phyloP scores from a whole-genome alignment of 1,140 invertebrate genomes.

The Steinernema khuongi region DNA sequence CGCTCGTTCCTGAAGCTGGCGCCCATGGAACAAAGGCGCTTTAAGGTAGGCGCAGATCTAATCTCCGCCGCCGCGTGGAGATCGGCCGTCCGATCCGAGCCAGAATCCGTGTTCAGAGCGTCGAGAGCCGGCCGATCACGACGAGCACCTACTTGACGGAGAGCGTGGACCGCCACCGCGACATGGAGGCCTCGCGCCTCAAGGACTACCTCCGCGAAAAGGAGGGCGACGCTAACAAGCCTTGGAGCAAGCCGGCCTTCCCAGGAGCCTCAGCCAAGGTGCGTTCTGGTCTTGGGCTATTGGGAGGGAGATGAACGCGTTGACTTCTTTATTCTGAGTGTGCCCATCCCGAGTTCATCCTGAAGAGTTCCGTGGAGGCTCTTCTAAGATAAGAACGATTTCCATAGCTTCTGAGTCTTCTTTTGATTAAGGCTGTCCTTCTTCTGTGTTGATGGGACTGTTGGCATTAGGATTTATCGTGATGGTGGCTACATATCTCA shows the following conservation, averaged over 20 bases:
- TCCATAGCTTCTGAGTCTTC: too few species aligned
- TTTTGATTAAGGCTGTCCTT: too few species aligned
- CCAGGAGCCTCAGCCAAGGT: slow-evolving; percentile 51
- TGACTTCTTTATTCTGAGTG: too few species aligned
- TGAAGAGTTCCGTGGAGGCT: too few species aligned
- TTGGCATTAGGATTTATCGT: too few species aligned
- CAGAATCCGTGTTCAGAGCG: slow-evolving; percentile 42
- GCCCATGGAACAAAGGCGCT: slow-evolving; percentile 37
- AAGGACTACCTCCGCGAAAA: slow-evolving; percentile 46
- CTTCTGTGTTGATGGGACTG: too few species aligned
- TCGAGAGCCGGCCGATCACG: slow-evolving; percentile 46
- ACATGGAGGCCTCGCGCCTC: slow-evolving; percentile 44
- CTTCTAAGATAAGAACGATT: too few species aligned
- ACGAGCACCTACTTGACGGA: slow-evolving; percentile 51
- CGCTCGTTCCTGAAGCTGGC: slow-evolving; percentile 54
- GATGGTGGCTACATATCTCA: too few species aligned
- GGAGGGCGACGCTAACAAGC: slow-evolving; percentile 49
- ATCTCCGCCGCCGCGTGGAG: not conserved
- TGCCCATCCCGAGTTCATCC: too few species aligned
- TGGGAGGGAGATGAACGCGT: too few species aligned
- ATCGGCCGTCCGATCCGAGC: too few species aligned
- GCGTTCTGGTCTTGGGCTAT: not conserved
- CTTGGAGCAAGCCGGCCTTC: slow-evolving; percentile 54
- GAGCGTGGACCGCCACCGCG: slow-evolving; percentile 51
- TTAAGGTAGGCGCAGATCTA: slow-evolving; percentile 29